Conservation (phyloP, 2,113 vertebrate genomes). For the Nymphicus hollandicus region DNA sequence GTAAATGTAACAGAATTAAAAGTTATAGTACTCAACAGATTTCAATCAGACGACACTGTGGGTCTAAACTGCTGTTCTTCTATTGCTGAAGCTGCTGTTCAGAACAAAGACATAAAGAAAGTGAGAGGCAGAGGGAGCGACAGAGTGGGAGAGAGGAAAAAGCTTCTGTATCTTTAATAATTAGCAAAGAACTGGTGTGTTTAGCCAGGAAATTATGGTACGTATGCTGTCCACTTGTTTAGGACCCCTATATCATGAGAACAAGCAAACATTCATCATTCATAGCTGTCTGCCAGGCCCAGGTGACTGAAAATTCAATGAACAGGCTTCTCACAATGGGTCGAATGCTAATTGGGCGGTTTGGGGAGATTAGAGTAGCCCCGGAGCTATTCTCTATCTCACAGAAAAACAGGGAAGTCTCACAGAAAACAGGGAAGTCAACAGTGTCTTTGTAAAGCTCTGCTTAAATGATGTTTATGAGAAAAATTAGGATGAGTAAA, state of each 20-base stretch:
- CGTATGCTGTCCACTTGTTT: conserved; percentile 60
- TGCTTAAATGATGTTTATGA: conserved; percentile 17
- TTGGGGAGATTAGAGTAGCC: conserved; percentile 72
- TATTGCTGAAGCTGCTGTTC: conserved; percentile 23
- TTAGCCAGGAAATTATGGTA: conserved; percentile 47
- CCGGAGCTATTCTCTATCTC: conserved; percentile 70
- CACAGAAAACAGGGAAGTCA: conserved; percentile 52
- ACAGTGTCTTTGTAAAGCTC: conserved; percentile 18
- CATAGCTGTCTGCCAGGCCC: conserved; percentile 77
- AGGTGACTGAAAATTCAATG: conserved; percentile 75
- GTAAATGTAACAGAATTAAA: conserved; percentile 67
- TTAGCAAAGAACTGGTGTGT: conserved; percentile 35
- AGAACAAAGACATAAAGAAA: conserved; percentile 50
- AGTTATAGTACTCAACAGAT: conserved; percentile 59
- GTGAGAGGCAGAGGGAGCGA: background rate
- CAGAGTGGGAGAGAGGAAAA: background rate
- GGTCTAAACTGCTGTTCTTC: conserved; percentile 43
- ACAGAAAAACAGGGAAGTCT: too few species aligned
- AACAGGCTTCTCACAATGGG: conserved; percentile 69
- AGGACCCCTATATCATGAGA: conserved; percentile 67
- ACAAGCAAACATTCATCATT: conserved; percentile 80
- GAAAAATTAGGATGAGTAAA: conserved; percentile 19
- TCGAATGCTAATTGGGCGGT: conserved; percentile 73
- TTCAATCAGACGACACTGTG: conserved; percentile 61
- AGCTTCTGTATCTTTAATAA: conserved; percentile 40